Evolutionary conservation across 2,888 invertebrate genomes (phyloP), one percentile per base, ranked within the genome.

Genomic region (Drosophila melanosoma): DNA sequence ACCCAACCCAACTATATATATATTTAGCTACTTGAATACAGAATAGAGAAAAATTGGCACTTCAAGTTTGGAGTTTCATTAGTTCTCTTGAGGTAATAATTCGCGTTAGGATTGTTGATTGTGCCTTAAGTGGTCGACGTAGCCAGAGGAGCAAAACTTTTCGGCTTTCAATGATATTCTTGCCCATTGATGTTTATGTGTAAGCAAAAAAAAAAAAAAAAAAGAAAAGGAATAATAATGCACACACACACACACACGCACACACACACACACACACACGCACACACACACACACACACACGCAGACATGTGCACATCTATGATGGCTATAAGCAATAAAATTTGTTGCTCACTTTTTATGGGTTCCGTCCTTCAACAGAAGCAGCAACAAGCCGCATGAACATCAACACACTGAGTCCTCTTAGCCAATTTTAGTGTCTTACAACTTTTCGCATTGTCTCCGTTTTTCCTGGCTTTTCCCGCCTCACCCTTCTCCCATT

Each of bases 321-420:
- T 33, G 67, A 49, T 68, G 74, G 65, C 58, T 69, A 80, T 86
- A 86, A 86, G 82, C 80, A 87, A 83, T 87, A 85, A 82, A 86
- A 85, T 87, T 86, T 86, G 86, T 86, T 83, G 82, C 86, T 86
- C 82, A 82, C 82, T 86, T 86, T 86, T 86, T 87, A 86, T 87
- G 87, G 85, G 77, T 83, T 82, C 76, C 78, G 80, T 76, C 75
- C 73, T 72, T 69, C 78, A 78, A 63, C 70, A n/a, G n/a, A n/a
- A n/a, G 57, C 74, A 69, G 64, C 68, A 79, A 72, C 66, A 68
- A 20, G 53, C 59, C 58, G 81, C 69, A 68, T 32, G 56, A 62
- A 66, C 82, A 75, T 78, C 78, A 79, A 80, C 79, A 79, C 63
- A 67, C 54, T 74, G 81, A 83, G 81, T 87, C 82, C 83, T 83